Conservation (phyloP, 1,140 invertebrate genomes). For the Zaprionus ornatus region DNA sequence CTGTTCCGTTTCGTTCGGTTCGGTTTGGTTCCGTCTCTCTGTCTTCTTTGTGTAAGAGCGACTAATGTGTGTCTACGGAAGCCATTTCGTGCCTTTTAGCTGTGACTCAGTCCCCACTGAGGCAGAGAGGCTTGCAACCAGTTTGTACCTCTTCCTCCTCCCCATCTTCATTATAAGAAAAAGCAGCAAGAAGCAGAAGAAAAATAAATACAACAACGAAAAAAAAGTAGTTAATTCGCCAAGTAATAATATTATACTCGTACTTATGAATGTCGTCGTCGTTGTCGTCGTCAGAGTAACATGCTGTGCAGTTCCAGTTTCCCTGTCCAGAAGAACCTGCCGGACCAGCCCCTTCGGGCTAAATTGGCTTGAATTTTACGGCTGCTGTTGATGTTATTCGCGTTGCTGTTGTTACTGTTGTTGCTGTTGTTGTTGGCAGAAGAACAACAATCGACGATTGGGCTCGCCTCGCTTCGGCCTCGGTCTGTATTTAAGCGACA, state of each 20-base stretch:
- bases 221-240: conserved; percentile 74
- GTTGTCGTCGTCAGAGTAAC: conserved; percentile 55
- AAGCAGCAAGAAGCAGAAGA: conserved; percentile 2
- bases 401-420: conserved; percentile 21
- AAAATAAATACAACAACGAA: conserved; percentile 14
- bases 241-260: conserved; percentile 82
- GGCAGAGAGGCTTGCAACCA: conserved; percentile 51
- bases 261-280: conserved; percentile 69
- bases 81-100: conserved; percentile 79
- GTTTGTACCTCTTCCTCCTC: conserved; percentile 46
- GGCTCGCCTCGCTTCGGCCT: conserved; percentile 54
- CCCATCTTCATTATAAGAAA: conserved; percentile 2
- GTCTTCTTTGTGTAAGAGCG: conserved; percentile 76
- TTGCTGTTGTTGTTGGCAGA: conserved; percentile 12
- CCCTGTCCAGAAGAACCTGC: conserved; percentile 55
- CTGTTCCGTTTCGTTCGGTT: neutral
- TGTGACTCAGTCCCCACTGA: conserved; percentile 36
- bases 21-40: neutral
- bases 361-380: conserved; percentile 81
- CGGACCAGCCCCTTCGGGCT: conserved; percentile 64
- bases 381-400: conserved; percentile 51
- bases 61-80: conserved; percentile 82
- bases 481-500: conserved; percentile 80
- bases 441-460: conserved; percentile 68
- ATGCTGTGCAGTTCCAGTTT: conserved; percentile 62